These are phyloP conservation scores for Steinernema feltiae DNA, from an alignment of 1,140 invertebrate species.

Conservation along the genomic window DNA sequence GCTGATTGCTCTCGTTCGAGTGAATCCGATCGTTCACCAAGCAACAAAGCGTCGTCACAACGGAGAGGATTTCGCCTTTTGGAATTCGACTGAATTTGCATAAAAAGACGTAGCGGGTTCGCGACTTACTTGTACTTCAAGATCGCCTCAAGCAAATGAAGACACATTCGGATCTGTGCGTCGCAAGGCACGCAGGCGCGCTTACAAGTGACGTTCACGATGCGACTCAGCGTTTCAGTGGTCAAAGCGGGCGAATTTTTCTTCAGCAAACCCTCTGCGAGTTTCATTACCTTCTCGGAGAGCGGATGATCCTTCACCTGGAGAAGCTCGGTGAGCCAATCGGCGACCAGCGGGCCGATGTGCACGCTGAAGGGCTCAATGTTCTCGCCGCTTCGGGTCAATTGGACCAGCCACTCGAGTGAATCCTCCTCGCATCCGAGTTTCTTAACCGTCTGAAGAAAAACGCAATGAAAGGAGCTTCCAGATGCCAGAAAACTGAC, in stretches of 20 bases:
- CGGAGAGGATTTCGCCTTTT: not conserved
- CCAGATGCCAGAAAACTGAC: not conserved
- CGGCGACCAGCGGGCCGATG: not conserved
- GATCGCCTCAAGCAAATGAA: not conserved
- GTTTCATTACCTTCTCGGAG: not conserved
- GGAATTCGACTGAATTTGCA: not conserved
- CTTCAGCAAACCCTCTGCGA: not conserved
- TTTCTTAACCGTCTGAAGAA: not conserved
- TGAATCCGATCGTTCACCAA: not conserved
- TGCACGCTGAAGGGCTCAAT: not conserved
- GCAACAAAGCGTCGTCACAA: not conserved
- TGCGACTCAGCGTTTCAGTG: not conserved
- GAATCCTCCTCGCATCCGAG: not conserved
- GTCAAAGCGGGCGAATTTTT: not conserved
- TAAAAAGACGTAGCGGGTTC: not conserved
- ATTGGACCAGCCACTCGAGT: not conserved
- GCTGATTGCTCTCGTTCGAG: not conserved
- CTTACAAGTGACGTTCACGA: not conserved
- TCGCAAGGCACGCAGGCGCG: not conserved
- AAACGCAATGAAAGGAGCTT: not conserved
- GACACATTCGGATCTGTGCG: not conserved
- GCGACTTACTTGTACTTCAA: constrained; percentile 3
- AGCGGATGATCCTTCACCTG: not conserved
- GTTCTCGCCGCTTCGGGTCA: not conserved
- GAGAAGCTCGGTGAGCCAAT: not conserved